Evolutionary conservation across 2,888 invertebrate species (phyloP).

Genomic region (Chaetogeoica ovagalla): DNA sequence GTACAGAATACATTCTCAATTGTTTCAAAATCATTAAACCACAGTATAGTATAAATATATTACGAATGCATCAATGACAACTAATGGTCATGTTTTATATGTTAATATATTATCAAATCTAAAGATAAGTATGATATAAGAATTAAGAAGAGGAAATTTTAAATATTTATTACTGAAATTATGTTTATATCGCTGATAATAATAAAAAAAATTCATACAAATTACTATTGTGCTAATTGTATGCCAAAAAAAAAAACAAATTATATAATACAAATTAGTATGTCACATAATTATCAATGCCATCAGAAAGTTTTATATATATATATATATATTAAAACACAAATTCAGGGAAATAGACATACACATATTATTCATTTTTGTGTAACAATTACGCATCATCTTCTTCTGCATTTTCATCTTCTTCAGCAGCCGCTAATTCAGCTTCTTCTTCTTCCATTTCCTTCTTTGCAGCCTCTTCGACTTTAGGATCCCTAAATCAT

Average conservation of each 20-base stretch:
- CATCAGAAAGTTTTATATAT: conserved; percentile 6
- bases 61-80: background rate
- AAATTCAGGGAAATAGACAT: conserved; percentile 13
- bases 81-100: conserved; percentile 7
- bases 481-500: conserved; percentile 37
- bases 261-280: conserved; percentile 40
- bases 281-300: background rate
- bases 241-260: conserved; percentile 26
- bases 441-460: conserved; percentile 51
- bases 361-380: background rate
- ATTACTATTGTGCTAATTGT: conserved; percentile 30
- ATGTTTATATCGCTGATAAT: background rate
- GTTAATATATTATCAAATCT: conserved; percentile 12
- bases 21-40: background rate
- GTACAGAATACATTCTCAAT: background rate
- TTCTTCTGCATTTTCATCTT: conserved; percentile 39
- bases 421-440: conserved; percentile 12
- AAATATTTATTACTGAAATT: conserved; percentile 8
- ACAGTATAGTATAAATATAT: background rate
- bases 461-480: conserved; percentile 43
- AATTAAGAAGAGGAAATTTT: conserved; percentile 23
- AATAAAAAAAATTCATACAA: conserved; percentile 21
- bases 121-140: conserved; percentile 2
- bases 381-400: conserved; percentile 39
- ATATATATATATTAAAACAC: conserved; percentile 26